These are phyloP conservation scores for Dioctria rufipes DNA, from an alignment of 2,888 invertebrate species.

Conservation along the genomic window DNA sequence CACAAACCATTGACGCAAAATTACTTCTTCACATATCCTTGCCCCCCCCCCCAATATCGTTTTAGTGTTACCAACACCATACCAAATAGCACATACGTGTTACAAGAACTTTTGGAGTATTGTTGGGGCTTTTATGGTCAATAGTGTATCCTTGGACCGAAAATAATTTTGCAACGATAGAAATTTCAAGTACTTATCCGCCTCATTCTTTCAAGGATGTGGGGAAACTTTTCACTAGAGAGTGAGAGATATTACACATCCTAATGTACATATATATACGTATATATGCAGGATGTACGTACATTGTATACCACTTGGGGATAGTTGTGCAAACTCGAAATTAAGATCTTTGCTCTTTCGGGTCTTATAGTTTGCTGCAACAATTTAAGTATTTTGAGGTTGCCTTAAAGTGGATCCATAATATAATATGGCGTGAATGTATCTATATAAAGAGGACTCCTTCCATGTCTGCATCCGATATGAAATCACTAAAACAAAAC, in stretches of 20 bases:
- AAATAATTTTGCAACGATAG: slow-evolving; percentile 40
- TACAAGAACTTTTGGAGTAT: slow-evolving; percentile 31
- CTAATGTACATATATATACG: background rate
- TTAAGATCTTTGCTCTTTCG: slow-evolving; percentile 34
- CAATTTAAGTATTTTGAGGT: background rate
- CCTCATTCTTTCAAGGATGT: slow-evolving; percentile 9
- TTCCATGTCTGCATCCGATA: background rate
- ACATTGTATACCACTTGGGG: no score
- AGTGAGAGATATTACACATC: background rate
- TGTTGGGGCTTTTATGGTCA: slow-evolving; percentile 44
- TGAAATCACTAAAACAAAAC: background rate
- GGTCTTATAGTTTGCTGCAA: background rate
- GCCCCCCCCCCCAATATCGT: background rate
- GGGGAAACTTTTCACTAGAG: background rate
- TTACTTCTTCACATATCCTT: slow-evolving; percentile 26
- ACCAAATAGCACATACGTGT: background rate
- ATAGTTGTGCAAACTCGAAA: slow-evolving; percentile 19
- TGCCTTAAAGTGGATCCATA: background rate
- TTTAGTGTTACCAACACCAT: no score
- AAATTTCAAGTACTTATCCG: slow-evolving; percentile 33
- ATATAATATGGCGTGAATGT: background rate
- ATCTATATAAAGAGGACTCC: background rate
- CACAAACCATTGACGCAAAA: slow-evolving; percentile 5
- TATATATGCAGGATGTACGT: background rate
- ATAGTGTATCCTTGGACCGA: slow-evolving; percentile 4